Conservation (phyloP, 2,797 vertebrate species). For the Hyperoplus lanceolatus region DNA sequence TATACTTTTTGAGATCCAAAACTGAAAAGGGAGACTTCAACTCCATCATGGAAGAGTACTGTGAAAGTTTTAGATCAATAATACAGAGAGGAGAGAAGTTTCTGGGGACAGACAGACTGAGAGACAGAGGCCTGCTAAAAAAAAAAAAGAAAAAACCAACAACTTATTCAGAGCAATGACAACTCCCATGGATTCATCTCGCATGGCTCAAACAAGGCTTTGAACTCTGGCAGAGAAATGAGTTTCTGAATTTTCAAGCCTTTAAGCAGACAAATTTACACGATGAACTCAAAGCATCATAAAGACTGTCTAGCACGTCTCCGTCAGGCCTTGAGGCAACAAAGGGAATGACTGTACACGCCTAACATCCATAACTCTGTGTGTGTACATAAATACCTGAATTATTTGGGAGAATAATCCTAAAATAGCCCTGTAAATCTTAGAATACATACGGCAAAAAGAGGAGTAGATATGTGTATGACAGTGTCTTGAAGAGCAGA, state of each 20-base stretch:
- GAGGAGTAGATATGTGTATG: constrained; percentile 4
- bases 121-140: background rate
- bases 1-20: constrained; percentile 20
- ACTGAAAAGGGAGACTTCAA: background rate
- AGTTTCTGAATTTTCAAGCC: constrained; percentile 48
- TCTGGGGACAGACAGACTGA: constrained; percentile 22
- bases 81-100: background rate
- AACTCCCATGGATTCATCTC: constrained; percentile 59
- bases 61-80: constrained; percentile 28
- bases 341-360: constrained; percentile 44
- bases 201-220: constrained; percentile 44
- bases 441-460: constrained; percentile 33
- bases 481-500: constrained; percentile 1
- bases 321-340: constrained; percentile 54
- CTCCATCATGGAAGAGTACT: background rate
- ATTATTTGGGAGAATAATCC: constrained; percentile 45
- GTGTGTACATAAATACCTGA: constrained; percentile 53
- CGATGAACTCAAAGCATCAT: constrained; percentile 50
- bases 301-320: constrained; percentile 37
- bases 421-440: constrained; percentile 52
- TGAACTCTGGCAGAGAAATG: constrained; percentile 54
- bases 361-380: constrained; percentile 38
- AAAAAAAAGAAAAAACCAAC: constrained; percentile 18
- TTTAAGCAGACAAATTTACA: constrained; percentile 61
- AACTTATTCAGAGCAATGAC: constrained; percentile 54